A percentile compares a stretch with the other conserved stretches of the same genome.
Conservation (phyloP, 2,888 invertebrate species). For the Drosophila limbata region DNA sequence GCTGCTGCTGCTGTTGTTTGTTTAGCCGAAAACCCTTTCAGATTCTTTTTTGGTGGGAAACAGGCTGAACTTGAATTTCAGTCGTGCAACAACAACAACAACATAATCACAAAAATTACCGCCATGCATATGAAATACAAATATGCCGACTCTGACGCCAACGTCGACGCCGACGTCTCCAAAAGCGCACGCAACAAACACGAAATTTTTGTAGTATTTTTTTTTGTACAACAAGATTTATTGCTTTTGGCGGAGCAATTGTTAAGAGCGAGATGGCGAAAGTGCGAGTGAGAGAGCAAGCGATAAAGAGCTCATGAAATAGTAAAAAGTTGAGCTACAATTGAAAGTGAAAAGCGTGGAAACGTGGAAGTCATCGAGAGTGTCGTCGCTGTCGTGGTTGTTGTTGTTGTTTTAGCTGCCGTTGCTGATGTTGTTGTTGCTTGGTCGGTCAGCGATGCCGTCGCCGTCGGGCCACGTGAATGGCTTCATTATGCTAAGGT, state of each 20-base stretch:
- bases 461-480: constrained; percentile 36
- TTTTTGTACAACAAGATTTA: constrained; percentile 73
- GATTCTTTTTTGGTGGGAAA: constrained; percentile 60
- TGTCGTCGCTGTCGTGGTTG: constrained; percentile 51
- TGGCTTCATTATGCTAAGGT: constrained; percentile 68
- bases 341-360: constrained; percentile 84
- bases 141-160: constrained; percentile 53
- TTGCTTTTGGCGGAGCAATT: constrained; percentile 78
- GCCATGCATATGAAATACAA: constrained; percentile 79
- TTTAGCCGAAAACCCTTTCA: constrained; percentile 69
- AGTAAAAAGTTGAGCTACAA: constrained; percentile 78
- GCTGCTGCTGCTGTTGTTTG: constrained; percentile 36
- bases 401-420: constrained; percentile 9
- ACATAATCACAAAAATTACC: constrained; percentile 77
- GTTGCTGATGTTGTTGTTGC: constrained; percentile 20
- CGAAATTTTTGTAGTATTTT: constrained; percentile 49
- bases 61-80: constrained; percentile 76
- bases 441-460: constrained; percentile 63
- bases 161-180: constrained; percentile 34
- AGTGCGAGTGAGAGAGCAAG: constrained; percentile 23
- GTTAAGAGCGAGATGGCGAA: constrained; percentile 50
- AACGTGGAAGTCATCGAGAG: constrained; percentile 80
- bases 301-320: constrained; percentile 54
- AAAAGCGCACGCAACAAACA: constrained; percentile 74
- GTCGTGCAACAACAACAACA: constrained; percentile 60